A percentile compares a stretch with the other conserved stretches of the same genome.
phyloP scores from a whole-genome alignment of 2,888 invertebrate genomes.

The Rhorus exstirpatorius region DNA sequence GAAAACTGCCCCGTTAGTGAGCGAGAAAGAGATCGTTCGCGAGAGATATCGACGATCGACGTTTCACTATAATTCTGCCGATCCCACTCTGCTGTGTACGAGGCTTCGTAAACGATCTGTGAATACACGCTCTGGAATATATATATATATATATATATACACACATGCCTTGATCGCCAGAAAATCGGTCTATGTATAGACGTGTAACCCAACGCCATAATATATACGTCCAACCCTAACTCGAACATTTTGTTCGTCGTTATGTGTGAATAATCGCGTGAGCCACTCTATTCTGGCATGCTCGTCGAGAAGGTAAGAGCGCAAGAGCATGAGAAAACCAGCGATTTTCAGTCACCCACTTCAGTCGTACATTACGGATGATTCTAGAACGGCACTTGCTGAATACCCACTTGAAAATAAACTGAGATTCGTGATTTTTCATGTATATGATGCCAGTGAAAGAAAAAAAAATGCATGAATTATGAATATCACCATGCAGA shows the following conservation, averaged over 20 bases:
- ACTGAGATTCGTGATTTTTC: background rate
- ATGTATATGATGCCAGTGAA: conserved; percentile 1
- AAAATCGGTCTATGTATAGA: conserved; percentile 23
- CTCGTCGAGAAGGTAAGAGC: conserved; percentile 25
- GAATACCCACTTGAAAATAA: background rate
- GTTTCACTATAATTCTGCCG: conserved; percentile 16
- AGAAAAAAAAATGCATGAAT: background rate
- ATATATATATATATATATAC: background rate
- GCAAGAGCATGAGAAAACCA: conserved; percentile 32
- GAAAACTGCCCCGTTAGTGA: conserved; percentile 45
- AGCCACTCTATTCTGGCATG: conserved; percentile 30
- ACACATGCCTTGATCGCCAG: background rate
- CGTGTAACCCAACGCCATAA: background rate
- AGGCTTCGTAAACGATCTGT: background rate
- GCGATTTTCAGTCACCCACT: conserved; percentile 38
- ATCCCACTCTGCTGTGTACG: background rate
- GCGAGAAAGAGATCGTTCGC: conserved; percentile 21
- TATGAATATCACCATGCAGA: conserved; percentile 15
- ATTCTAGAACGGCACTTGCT: background rate
- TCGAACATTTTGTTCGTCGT: conserved; percentile 24
- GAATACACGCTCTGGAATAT: background rate
- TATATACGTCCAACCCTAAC: background rate
- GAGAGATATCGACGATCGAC: conserved; percentile 42
- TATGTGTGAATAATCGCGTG: conserved; percentile 47
- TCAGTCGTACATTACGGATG: background rate